A percentile compares a stretch with the other conserved stretches of the same genome.
Conservation (phyloP, 2,888 invertebrate genomes). For the Amiota minor region DNA sequence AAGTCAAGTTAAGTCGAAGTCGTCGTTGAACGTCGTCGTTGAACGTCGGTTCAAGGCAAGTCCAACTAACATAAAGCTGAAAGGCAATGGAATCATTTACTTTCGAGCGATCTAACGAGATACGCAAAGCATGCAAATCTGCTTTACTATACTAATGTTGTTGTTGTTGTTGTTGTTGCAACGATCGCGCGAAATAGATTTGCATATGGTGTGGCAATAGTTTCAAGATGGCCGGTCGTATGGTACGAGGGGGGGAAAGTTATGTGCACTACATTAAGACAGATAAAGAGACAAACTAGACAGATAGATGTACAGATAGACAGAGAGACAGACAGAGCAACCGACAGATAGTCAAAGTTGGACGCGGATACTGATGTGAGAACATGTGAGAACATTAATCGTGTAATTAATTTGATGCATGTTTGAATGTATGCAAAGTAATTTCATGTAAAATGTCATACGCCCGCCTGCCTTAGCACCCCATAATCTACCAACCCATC, state of each 20-base stretch:
- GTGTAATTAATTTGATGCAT: constrained; percentile 75
- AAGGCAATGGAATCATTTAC: constrained; percentile 65
- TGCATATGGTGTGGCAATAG: constrained; percentile 50
- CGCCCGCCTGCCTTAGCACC: constrained; percentile 39
- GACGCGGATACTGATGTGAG: constrained; percentile 12
- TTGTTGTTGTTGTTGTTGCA: constrained; percentile 40
- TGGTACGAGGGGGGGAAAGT: background rate
- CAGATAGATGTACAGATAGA: background rate
- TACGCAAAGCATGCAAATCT: constrained; percentile 57
- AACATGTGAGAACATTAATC: constrained; percentile 72
- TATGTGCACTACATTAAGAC: background rate
- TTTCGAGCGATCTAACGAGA: constrained; percentile 62
- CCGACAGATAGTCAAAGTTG: background rate
- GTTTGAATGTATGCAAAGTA: constrained; percentile 69
- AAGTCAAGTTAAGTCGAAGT: background rate
- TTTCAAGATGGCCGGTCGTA: background rate
- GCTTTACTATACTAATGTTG: background rate
- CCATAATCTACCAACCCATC: constrained; percentile 6
- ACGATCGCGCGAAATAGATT: constrained; percentile 64
- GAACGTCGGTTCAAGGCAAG: background rate
- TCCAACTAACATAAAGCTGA: constrained; percentile 2
- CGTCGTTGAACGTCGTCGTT: background rate
- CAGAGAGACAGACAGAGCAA: background rate
- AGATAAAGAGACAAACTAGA: background rate
- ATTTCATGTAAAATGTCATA: constrained; percentile 71